Conservation (phyloP, 2,113 vertebrate species). For the Donacobius atricapilla region DNA sequence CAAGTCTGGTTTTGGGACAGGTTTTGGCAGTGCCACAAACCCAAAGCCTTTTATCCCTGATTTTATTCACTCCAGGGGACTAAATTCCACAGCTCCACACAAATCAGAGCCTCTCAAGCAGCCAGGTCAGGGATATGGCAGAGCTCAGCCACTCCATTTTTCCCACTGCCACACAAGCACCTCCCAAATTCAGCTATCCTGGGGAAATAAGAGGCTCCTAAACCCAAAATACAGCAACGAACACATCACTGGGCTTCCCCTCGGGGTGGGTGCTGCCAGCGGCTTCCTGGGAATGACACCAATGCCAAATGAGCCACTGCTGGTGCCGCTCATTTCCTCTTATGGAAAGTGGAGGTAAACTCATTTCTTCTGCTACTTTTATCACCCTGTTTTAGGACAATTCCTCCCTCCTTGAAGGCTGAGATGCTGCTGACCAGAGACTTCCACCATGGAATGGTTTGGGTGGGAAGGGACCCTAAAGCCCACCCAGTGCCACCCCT, state of each 20-base stretch:
- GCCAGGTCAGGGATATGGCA: fast-evolving
- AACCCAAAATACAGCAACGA: neutral
- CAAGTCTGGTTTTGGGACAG: neutral
- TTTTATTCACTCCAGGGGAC: neutral
- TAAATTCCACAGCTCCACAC: neutral
- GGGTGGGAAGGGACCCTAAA: neutral
- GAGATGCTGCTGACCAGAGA: neutral
- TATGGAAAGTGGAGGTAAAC: neutral
- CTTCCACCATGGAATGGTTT: neutral
- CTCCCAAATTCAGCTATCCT: neutral
- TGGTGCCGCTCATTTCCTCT: neutral
- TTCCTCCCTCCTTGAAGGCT: neutral
- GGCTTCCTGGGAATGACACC: fast-evolving
- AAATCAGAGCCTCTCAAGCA: neutral
- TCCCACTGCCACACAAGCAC: fast-evolving
- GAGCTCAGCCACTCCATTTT: neutral
- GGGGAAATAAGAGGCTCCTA: neutral
- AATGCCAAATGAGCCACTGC: fast-evolving
- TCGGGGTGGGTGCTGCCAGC: fast-evolving
- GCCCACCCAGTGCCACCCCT: fast-evolving
- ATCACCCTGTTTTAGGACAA: neutral
- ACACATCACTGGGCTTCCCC: fast-evolving
- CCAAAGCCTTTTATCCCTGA: neutral
- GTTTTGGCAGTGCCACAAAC: neutral
- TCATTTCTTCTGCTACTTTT: neutral